phyloP scores from a whole-genome alignment of 2,888 invertebrate genomes.

The Drosophila mimetica region DNA sequence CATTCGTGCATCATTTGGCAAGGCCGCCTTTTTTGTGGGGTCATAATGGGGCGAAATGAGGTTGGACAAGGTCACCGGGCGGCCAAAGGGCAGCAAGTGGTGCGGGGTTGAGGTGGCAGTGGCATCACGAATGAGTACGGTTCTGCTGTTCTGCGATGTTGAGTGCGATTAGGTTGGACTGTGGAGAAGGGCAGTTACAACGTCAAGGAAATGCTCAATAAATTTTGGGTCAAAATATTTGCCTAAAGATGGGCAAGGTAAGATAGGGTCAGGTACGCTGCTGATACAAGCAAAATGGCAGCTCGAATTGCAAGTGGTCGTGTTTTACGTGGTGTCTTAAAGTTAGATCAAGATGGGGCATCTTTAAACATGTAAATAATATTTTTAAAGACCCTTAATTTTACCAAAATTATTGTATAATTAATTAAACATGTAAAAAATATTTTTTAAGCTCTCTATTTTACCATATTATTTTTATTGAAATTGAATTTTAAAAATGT shows the following conservation, averaged over 20 bases:
- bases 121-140: conserved; percentile 12
- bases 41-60: neutral
- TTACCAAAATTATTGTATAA: no score
- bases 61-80: conserved; percentile 6
- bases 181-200: neutral
- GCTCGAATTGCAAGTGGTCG: neutral
- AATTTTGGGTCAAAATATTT: conserved; percentile 20
- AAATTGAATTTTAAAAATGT: no score
- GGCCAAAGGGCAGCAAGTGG: neutral
- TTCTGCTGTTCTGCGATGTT: conserved; percentile 4
- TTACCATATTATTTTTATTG: no score
- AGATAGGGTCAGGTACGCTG: conserved; percentile 19
- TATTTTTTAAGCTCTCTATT: no score
- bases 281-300: neutral
- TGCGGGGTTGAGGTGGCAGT: neutral
- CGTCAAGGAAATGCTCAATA: conserved; percentile 19
- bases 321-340: conserved; percentile 3
- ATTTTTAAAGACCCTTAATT: no score
- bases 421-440: no score
- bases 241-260: neutral
- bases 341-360: conserved; percentile 2
- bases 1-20: conserved; percentile 48
- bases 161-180: conserved; percentile 9
- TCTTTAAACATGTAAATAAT: no score
- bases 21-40: conserved; percentile 5